These are phyloP conservation scores for Gobius niger DNA, from an alignment of 2,113 vertebrate genomes.

Conservation along the genomic window DNA sequence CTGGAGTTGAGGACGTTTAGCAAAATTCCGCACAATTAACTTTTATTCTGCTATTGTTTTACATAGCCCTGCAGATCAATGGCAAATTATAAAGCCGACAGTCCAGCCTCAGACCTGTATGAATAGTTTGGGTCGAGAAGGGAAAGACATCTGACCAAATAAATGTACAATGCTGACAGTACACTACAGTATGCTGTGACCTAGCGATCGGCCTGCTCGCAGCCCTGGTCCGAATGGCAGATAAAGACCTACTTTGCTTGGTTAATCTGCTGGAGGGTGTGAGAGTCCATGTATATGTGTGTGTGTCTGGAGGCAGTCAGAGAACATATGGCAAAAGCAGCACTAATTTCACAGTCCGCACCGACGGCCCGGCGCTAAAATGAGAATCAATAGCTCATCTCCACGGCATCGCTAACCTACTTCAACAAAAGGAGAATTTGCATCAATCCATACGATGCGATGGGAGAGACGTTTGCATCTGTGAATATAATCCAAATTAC, in stretches of 20 bases:
- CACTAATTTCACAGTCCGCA: slow-evolving; percentile 28
- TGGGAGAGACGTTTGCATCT: not conserved
- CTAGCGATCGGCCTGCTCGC: not conserved
- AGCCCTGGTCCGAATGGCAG: not conserved
- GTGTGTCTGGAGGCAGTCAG: slow-evolving; percentile 18
- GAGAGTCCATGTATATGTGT: not conserved
- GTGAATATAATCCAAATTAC: not conserved
- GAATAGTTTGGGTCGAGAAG: not conserved
- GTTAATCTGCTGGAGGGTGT: not conserved
- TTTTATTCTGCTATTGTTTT: no score
- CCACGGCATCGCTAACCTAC: slow-evolving; percentile 18
- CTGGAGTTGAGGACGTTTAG: no score
- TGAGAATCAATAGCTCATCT: slow-evolving; percentile 39
- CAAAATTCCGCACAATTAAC: no score
- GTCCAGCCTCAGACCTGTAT: not conserved
- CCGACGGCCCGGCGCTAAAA: slow-evolving; percentile 14
- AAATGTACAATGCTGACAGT: not conserved
- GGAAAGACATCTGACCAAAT: not conserved
- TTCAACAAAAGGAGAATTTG: slow-evolving; percentile 23
- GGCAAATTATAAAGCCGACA: no score
- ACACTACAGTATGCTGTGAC: not conserved
- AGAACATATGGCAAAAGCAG: slow-evolving; percentile 12
- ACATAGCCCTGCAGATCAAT: no score
- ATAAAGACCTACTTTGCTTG: not conserved
- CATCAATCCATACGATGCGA: slow-evolving; percentile 16